phyloP scores from a whole-genome alignment of 2,113 vertebrate genomes.

The Bufo gargarizans region DNA sequence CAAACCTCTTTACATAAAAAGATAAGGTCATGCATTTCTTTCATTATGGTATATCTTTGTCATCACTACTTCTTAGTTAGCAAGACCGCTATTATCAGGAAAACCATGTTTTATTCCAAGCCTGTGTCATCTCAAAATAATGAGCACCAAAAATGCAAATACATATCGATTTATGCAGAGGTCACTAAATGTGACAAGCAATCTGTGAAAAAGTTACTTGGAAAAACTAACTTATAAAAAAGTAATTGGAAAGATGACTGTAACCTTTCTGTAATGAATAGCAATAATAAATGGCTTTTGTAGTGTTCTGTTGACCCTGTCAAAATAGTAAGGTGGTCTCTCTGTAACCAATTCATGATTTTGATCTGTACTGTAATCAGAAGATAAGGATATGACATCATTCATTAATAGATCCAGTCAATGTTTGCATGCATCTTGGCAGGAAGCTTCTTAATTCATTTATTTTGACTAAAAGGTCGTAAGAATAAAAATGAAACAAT shows the following conservation, averaged over 20 bases:
- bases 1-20: conserved; percentile 4
- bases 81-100: conserved; percentile 48
- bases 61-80: conserved; percentile 42
- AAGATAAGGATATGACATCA: conserved; percentile 54
- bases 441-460: conserved; percentile 59
- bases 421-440: conserved; percentile 56
- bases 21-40: conserved; percentile 17
- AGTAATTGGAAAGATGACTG: conserved; percentile 72
- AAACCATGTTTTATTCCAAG: conserved; percentile 62
- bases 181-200: conserved; percentile 69
- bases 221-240: conserved; percentile 64
- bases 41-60: conserved; percentile 35
- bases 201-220: conserved; percentile 67
- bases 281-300: conserved; percentile 71
- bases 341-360: conserved; percentile 58
- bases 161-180: conserved; percentile 70
- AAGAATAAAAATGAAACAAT: conserved; percentile 45
- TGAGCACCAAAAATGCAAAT: conserved; percentile 69
- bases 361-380: conserved; percentile 65
- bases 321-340: conserved; percentile 64
- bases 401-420: conserved; percentile 64
- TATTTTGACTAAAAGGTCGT: conserved; percentile 57
- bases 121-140: conserved; percentile 65
- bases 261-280: conserved; percentile 73
- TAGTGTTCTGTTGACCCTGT: conserved; percentile 67